Base-by-base conservation (phyloP, 2,113 vertebrate genomes). In the Meleagris gallopavo region DNA sequence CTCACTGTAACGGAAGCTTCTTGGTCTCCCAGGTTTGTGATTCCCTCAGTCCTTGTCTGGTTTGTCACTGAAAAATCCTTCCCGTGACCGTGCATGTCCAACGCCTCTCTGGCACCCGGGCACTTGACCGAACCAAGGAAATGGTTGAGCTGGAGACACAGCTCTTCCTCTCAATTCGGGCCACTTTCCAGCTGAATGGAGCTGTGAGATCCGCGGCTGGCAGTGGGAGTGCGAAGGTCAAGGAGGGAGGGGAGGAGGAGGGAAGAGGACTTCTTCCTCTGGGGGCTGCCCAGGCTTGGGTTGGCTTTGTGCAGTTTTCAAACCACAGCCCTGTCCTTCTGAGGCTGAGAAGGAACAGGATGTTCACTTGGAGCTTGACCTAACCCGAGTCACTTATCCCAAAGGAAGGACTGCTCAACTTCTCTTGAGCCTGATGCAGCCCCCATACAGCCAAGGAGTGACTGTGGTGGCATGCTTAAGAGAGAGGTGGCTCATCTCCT, bases 101-200 rank as follows among this genome's bases (percentile, higher is more conserved):
- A 22, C 1, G 2, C 17, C 10, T 50, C 72, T 60, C 38, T 17
- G 80, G 38, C 55, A 83, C 41, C 12, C 24, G 29, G 2, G 1
- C 30, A 45, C 41, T 55, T 83, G 76, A 70, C 87, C 8, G 40
- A 11, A 69, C 67, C 20, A 45, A 76, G 55, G 45, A 83, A 94
- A 86, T 34, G 3, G 58, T 55, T 61, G 40, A 83, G 29, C 60
- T 67, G 24, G 21, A 93, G 73, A 80, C 24, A 48, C 65, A 32
- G 92, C 41, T 69, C 48, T 79, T 30, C 83, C 65, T 75, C 89
- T 80, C n/a, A 9, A 15, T 74, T 92, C 40, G 64, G 16, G 46
- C 41, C 66, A 34, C 9, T 76, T 94, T 90, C 65, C 69, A 94
- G 55, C 30, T 86, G 67, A 27, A 85, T 91, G 74, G 79, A 64